Evolutionary conservation across 2,888 invertebrate species (phyloP).

Genomic region (Incurvaria masculella): DNA sequence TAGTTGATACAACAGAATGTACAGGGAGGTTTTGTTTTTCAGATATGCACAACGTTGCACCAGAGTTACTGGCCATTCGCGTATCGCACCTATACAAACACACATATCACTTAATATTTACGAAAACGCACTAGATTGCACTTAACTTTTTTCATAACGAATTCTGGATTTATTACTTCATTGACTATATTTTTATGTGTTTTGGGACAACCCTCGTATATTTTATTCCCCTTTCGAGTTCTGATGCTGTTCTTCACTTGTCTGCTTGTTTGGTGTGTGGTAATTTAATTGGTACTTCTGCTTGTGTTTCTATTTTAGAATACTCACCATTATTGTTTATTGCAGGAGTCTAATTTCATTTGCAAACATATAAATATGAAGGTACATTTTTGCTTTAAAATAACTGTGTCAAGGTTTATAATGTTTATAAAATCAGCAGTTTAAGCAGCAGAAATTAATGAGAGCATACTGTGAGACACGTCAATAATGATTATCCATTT

Average conservation of each 20-base stretch:
- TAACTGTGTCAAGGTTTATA: no score
- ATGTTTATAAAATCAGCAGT: no score
- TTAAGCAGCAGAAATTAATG: no score
- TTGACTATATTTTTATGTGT: constrained; percentile 28
- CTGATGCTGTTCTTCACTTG: constrained; percentile 49
- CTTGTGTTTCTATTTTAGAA: no score
- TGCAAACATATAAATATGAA: no score
- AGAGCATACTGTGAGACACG: no score
- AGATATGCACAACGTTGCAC: constrained; percentile 58
- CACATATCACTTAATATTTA: constrained; percentile 55
- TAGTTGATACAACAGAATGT: constrained; percentile 35
- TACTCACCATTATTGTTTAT: no score
- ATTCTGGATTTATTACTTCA: constrained; percentile 24
- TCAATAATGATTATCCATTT: no score
- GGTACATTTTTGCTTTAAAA: no score
- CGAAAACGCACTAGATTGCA: constrained; percentile 55
- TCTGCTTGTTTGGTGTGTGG: constrained; percentile 34
- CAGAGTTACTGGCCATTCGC: constrained; percentile 58
- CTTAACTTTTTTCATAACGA: constrained; percentile 45
- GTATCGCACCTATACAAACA: constrained; percentile 57
- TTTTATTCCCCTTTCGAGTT: constrained; percentile 31
- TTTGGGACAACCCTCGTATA: constrained; percentile 58
- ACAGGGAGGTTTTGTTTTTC: constrained; percentile 58
- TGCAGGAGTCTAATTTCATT: no score
- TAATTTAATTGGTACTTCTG: constrained; percentile 19